Evolutionary conservation across 2,113 vertebrate species (phyloP), one percentile per base, ranked within the genome.

Genomic region (Azemiops feae): DNA sequence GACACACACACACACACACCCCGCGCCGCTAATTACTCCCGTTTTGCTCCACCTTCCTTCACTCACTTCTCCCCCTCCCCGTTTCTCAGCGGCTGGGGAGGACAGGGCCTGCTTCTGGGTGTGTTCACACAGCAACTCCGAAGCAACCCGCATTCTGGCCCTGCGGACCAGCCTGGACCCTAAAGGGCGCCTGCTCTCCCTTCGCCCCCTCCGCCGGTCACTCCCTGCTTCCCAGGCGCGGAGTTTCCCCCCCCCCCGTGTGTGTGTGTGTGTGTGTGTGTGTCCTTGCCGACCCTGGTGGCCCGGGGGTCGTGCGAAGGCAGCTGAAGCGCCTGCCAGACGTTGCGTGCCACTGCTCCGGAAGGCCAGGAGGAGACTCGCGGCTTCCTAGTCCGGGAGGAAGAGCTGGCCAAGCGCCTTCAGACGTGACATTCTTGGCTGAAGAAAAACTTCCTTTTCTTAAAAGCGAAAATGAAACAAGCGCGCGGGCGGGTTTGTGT

Each of bases 41-140:
- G 0, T 16, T 74, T 34, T 7, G 5, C 69, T 74, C 4, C 1
- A 6, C n/a, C 5, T 34, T 18, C 58, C 27, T 64, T 30, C 58
- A 1, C 20, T 57, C 55, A 7, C 1, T 7, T 5, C 54, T 6
- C 5, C 1, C 55, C 20, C 6, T 1, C 27, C 58, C 3, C 0
- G 8, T 34, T 7, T 8, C 69, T 74, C n/a, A 34, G 5, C 64
- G 7, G 64, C 12, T 18, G 30, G 4, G 64, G 4, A 1, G 27
- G 60, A 14, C 30, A 16, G 14, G 3, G 0, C 64, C 4, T 39
- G 5, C n/a, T 34, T n/a, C n/a, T 7, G n/a, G 14, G 1, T 39
- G 16, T 6, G 2, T 74, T 74, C n/a, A 74, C 69, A 34, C 69
- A 74, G 5, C 69, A 0, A 34, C 69, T 20, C 14, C 4, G n/a